Percentiles rank a stretch among this genome's conserved stretches.
Conservation (phyloP, 2,888 invertebrate genomes). For the Amaurobius ferox region DNA sequence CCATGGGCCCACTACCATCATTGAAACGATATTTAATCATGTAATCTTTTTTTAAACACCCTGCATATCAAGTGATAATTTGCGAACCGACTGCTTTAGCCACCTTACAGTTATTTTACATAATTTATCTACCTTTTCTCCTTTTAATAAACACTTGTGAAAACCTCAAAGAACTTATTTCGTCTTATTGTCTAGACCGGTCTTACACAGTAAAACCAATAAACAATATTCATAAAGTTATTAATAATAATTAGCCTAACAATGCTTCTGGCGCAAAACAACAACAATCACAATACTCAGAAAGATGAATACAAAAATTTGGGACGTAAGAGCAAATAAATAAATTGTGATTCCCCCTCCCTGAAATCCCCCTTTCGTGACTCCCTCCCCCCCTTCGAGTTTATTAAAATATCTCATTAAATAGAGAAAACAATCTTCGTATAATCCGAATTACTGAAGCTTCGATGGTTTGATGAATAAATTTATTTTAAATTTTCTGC, state of each 20-base stretch:
- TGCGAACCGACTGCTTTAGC: too few relatives aligned
- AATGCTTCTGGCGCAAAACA: constrained; percentile 44
- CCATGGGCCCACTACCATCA: too few relatives aligned
- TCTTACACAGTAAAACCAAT: too few relatives aligned
- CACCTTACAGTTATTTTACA: too few relatives aligned
- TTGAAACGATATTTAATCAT: too few relatives aligned
- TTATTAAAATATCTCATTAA: constrained; percentile 73
- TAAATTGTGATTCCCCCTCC: constrained; percentile 53
- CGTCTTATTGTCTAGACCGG: too few relatives aligned
- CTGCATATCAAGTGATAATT: too few relatives aligned
- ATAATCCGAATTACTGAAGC: constrained; percentile 67
- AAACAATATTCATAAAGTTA: constrained; percentile 35
- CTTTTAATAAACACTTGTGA: too few relatives aligned
- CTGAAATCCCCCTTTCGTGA: too few relatives aligned
- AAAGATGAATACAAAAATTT: constrained; percentile 26
- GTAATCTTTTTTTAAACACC: too few relatives aligned
- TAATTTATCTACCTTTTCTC: too few relatives aligned
- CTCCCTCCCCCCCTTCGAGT: constrained; percentile 29
- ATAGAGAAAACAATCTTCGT: constrained; percentile 69
- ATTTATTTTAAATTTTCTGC: constrained; percentile 71
- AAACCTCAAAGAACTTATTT: too few relatives aligned
- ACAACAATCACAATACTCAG: constrained; percentile 66
- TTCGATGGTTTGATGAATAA: constrained; percentile 70
- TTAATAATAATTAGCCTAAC: constrained; percentile 60
- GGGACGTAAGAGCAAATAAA: constrained; percentile 69